These are phyloP conservation scores for Clytia hemisphaerica DNA, from an alignment of 30 jellyfish, hydroid and myxozoan genomes.

Conservation along the genomic window DNA sequence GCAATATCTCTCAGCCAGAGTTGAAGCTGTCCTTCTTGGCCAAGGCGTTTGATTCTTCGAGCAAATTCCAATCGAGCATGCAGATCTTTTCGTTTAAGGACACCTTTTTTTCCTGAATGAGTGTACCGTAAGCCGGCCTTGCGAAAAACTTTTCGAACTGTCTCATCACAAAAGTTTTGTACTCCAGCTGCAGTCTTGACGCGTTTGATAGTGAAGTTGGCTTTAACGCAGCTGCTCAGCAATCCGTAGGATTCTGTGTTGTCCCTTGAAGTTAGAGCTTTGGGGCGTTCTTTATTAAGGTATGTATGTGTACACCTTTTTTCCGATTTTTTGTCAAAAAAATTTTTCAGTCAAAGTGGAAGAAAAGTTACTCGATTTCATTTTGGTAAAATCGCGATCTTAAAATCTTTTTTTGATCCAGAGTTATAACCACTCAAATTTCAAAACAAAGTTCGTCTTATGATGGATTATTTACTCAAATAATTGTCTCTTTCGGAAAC, in stretches of 20 bases:
- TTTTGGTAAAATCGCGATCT: no score
- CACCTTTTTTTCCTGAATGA: conserved; percentile 29
- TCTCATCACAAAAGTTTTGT: conserved; percentile 24
- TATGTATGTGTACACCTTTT: no score
- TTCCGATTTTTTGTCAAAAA: no score
- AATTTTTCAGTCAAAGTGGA: no score
- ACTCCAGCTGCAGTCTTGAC: conserved; percentile 26
- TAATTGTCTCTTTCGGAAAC: no score
- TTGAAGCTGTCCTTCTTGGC: no score
- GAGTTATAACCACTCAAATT: no score
- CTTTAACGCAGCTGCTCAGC: conserved; percentile 3
- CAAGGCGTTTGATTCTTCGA: no score
- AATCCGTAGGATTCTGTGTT: conserved; percentile 14
- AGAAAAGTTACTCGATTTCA: no score
- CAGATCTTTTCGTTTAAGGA: conserved; percentile 5
- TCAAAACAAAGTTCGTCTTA: no score
- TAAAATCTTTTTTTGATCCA: no score
- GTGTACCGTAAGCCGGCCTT: conserved; percentile 8
- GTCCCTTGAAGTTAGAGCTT: conserved; percentile 1
- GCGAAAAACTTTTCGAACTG: conserved; percentile 12
- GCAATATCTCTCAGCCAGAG: conserved; percentile 32
- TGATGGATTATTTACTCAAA: no score
- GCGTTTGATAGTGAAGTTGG: conserved; percentile 18
- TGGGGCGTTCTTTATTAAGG: conserved; percentile 27
- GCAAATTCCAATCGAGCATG: conserved; percentile 5